Evolutionary conservation across 2,797 vertebrate genomes (phyloP).

Genomic region (Sebastes dallii): DNA sequence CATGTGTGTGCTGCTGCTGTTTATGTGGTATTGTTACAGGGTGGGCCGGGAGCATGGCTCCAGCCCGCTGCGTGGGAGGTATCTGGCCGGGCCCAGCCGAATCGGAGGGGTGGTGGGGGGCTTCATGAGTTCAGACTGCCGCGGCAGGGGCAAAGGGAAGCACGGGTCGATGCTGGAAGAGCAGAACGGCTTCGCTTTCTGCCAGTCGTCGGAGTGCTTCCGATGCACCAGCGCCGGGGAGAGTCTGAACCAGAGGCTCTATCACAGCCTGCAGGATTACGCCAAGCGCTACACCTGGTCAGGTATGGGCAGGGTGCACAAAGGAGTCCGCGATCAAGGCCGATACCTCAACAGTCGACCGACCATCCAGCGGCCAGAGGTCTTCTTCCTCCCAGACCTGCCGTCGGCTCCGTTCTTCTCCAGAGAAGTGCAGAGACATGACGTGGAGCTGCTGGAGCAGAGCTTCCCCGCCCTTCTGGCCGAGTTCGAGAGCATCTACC

Average conservation of each 20-base stretch:
- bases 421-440: conserved; percentile 95
- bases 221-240: conserved; percentile 87
- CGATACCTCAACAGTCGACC: conserved; percentile 90
- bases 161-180: conserved; percentile 84
- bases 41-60: conserved; percentile 91
- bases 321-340: conserved; percentile 94
- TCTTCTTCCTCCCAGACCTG: conserved; percentile 97
- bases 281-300: conserved; percentile 99
- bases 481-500: conserved; percentile 94
- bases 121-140: conserved; percentile 81
- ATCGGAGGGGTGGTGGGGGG: conserved; percentile 77
- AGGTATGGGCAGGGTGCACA: conserved; percentile 97
- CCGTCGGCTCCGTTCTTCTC: conserved; percentile 94
- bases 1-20: conserved; percentile 89
- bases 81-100: conserved; percentile 69
- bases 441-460: conserved; percentile 95
- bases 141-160: conserved; percentile 72
- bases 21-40: conserved; percentile 97
- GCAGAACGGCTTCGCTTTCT: conserved; percentile 92
- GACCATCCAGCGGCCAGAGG: conserved; percentile 95
- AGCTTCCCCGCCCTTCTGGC: conserved; percentile 93
- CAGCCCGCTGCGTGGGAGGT: conserved; percentile 76
- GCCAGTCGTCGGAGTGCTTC: conserved; percentile 91
- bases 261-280: conserved; percentile 97
- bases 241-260: conserved; percentile 94